Conservation (phyloP, 2,888 invertebrate genomes). For the Dorcus parallelipipedus region DNA sequence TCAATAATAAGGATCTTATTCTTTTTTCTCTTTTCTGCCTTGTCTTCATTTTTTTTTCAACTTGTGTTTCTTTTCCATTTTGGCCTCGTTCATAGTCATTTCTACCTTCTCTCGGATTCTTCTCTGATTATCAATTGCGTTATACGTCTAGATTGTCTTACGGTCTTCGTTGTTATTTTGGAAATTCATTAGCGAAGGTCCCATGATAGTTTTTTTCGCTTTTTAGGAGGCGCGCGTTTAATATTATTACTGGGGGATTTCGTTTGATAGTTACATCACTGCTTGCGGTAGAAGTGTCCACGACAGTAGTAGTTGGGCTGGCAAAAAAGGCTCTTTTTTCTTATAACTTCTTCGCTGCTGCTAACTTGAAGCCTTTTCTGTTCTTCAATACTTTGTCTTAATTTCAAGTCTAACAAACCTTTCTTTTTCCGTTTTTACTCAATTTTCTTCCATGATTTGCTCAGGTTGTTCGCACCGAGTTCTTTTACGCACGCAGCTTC, state of each 20-base stretch:
- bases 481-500: constrained; percentile 9
- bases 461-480: constrained; percentile 14
- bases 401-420: constrained; percentile 38
- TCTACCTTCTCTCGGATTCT: constrained; percentile 77
- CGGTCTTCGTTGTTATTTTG: constrained; percentile 51
- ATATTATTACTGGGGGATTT: not conserved
- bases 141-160: constrained; percentile 79
- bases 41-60: constrained; percentile 39
- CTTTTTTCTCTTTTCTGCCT: constrained; percentile 40
- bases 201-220: constrained; percentile 43
- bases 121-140: constrained; percentile 85
- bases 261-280: not conserved
- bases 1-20: constrained; percentile 39
- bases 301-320: not conserved
- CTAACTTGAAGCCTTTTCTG: constrained; percentile 53
- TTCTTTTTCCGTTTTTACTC: constrained; percentile 29
- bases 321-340: no score
- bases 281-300: not conserved
- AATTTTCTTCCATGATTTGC: constrained; percentile 18
- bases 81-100: constrained; percentile 63
- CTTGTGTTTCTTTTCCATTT: constrained; percentile 46
- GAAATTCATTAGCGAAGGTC: constrained; percentile 37
- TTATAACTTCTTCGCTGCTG: constrained; percentile 47
- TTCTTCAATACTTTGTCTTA: constrained; percentile 52
- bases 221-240: constrained; percentile 26